Evolutionary conservation across 1,140 invertebrate species (phyloP).

Genomic region (Oedothorax gibbosus): DNA sequence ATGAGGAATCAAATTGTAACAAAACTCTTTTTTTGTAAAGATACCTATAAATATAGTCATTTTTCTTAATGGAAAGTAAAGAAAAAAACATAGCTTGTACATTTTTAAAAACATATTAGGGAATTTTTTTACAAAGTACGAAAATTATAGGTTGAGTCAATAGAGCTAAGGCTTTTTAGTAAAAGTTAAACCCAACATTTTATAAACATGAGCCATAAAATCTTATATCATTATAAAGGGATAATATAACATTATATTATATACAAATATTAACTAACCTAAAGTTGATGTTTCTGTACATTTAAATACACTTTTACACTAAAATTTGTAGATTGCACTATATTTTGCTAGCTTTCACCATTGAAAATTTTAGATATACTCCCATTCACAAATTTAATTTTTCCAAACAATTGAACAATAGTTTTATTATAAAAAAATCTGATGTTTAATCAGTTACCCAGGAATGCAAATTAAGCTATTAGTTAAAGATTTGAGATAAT

Average conservation of each 20-base stretch:
- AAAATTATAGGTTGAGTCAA: conserved; percentile 10
- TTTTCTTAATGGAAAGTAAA: not conserved
- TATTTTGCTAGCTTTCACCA: not conserved
- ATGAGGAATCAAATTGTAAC: too few species aligned
- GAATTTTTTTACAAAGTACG: conserved; percentile 14
- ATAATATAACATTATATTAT: conserved; percentile 50
- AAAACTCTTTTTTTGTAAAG: not conserved
- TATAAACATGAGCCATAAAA: conserved; percentile 55
- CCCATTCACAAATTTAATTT: too few species aligned
- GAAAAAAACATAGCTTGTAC: conserved; percentile 14
- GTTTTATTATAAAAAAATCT: too few species aligned
- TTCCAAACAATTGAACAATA: too few species aligned
- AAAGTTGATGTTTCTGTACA: conserved; percentile 34
- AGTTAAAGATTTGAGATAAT: too few species aligned
- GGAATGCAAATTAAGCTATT: too few species aligned
- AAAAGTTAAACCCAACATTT: conserved; percentile 36
- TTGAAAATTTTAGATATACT: not conserved
- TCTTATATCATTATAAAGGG: conserved; percentile 48
- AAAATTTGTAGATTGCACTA: conserved; percentile 48
- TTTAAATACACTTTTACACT: conserved; percentile 47
- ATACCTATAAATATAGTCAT: not conserved
- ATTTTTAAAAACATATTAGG: conserved; percentile 20
- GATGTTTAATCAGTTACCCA: too few species aligned
- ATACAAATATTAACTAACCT: conserved; percentile 49
- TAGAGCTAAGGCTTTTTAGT: conserved; percentile 21